These are phyloP conservation scores for Alaudala cheleensis DNA, from an alignment of 2,113 vertebrate genomes.

Conservation along the genomic window DNA sequence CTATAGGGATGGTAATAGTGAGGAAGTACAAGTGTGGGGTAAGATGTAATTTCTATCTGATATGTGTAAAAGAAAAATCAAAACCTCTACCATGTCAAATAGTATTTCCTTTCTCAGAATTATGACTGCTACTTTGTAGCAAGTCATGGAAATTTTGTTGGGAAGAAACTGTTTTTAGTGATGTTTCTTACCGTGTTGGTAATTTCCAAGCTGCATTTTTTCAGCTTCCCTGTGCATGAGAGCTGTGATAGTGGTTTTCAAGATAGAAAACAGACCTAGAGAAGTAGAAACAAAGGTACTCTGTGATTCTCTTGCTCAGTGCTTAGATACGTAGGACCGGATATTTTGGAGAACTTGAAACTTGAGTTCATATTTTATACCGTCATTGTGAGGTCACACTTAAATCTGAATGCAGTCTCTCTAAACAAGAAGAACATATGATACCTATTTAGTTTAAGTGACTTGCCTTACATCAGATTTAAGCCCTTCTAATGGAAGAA, in stretches of 20 bases:
- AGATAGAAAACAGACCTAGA: background rate
- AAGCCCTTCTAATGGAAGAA: background rate
- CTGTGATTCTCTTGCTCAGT: background rate
- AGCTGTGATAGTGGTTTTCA: background rate
- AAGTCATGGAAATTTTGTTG: background rate
- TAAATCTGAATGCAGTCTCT: background rate
- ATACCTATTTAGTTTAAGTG: background rate
- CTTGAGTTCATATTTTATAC: background rate
- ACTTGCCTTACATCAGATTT: background rate
- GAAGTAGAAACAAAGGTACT: background rate
- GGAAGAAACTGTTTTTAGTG: background rate
- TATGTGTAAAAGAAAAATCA: background rate
- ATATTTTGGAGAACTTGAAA: background rate
- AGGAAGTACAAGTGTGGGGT: background rate
- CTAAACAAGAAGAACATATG: background rate
- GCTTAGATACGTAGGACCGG: rapidly evolving
- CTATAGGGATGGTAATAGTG: background rate
- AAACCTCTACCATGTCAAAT: background rate
- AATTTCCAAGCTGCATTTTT: background rate
- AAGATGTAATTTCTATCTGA: background rate
- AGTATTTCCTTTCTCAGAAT: background rate
- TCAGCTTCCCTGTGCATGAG: background rate
- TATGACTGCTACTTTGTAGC: background rate
- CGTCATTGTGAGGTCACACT: background rate
- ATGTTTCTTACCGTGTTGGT: rapidly evolving